These are phyloP conservation scores for Scopus umbretta DNA, from an alignment of 2,113 vertebrate species.

Conservation along the genomic window DNA sequence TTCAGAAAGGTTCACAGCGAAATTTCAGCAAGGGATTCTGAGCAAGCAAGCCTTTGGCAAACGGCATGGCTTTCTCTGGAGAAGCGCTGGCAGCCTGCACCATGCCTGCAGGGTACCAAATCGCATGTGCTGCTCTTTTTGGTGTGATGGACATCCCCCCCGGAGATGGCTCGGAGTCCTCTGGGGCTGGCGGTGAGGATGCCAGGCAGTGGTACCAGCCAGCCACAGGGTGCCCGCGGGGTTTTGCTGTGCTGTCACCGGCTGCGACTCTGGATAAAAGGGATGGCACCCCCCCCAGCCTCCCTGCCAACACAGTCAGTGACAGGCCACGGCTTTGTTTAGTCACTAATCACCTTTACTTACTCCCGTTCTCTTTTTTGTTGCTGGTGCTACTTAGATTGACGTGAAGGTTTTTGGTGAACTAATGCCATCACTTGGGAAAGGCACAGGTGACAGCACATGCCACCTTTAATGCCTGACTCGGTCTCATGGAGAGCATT, in stretches of 20 bases:
- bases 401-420: not conserved
- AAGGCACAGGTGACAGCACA: not conserved
- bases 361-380: not conserved
- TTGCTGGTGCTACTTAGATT: not conserved
- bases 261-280: not conserved
- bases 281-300: not conserved
- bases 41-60: not conserved
- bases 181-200: not conserved
- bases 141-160: not conserved
- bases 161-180: rapidly evolving
- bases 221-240: not conserved
- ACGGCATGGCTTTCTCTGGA: rapidly evolving
- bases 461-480: rapidly evolving
- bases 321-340: not conserved
- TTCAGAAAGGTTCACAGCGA: rapidly evolving
- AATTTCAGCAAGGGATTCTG: not conserved
- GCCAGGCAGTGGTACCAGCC: not conserved
- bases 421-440: not conserved
- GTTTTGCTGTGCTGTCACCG: not conserved
- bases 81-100: not conserved
- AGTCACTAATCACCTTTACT: not conserved
- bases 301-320: not conserved
- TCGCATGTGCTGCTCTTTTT: not conserved
- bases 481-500: rapidly evolving
- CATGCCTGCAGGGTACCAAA: not conserved